These are phyloP conservation scores for Gymnorhina tibicen DNA, from an alignment of 2,113 vertebrate genomes.

Conservation along the genomic window DNA sequence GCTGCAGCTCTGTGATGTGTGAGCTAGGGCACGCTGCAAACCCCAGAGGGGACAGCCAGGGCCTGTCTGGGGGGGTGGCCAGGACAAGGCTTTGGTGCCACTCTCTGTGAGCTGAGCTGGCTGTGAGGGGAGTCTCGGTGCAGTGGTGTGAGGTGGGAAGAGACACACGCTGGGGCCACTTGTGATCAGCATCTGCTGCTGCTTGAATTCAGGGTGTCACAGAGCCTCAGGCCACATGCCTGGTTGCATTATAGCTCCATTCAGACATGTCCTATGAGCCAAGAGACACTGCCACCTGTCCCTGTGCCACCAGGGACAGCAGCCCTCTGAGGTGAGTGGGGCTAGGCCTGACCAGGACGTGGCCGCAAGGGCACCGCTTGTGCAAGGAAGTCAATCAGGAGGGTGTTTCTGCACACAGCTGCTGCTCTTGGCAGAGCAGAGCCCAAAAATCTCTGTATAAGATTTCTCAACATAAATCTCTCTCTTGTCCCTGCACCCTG, in stretches of 20 bases:
- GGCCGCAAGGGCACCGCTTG: background rate
- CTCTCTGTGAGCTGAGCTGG: background rate
- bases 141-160: background rate
- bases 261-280: background rate
- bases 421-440: background rate
- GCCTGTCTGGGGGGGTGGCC: background rate
- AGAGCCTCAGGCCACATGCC: background rate
- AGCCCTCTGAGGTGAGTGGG: background rate
- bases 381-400: background rate
- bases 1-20: background rate
- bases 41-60: background rate
- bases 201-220: background rate
- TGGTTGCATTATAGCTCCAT: background rate
- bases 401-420: background rate
- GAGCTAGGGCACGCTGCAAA: background rate
- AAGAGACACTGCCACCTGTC: background rate
- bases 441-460: background rate
- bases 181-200: background rate
- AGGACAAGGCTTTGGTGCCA: background rate
- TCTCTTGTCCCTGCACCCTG: background rate
- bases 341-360: background rate
- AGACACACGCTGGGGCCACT: background rate
- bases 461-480: background rate
- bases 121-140: background rate
- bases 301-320: background rate